Percentiles rank a stretch among this genome's conserved stretches.
These are phyloP conservation scores for Patella vulgata DNA, from an alignment of 1,140 invertebrate genomes.

Conservation along the genomic window DNA sequence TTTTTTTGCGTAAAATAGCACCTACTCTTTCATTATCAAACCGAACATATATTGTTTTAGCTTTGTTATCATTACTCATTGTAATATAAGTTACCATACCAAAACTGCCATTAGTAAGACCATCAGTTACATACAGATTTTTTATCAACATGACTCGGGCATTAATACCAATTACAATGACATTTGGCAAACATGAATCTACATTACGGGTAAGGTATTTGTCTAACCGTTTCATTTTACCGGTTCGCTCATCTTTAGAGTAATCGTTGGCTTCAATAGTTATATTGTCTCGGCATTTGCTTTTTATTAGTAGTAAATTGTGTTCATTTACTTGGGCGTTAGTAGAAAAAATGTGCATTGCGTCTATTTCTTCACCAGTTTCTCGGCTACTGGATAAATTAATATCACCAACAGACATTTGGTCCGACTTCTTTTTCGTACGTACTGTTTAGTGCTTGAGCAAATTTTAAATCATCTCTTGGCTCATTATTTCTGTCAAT, in stretches of 20 bases:
- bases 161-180: conserved; percentile 9
- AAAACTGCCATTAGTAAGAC: conserved; percentile 18
- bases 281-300: neutral
- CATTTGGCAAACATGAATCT: neutral
- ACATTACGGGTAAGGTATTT: neutral
- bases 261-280: conserved; percentile 1
- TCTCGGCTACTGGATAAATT: neutral
- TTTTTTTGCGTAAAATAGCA: neutral
- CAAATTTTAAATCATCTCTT: conserved; percentile 26
- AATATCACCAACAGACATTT: conserved; percentile 1
- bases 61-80: neutral
- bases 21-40: conserved; percentile 19
- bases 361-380: neutral
- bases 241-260: conserved; percentile 7
- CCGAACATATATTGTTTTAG: conserved; percentile 1
- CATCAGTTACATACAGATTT: conserved; percentile 19
- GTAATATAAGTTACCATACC: no score
- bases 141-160: conserved; percentile 23
- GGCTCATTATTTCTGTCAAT: conserved; percentile 21
- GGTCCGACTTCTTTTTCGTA: neutral
- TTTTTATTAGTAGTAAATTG: conserved; percentile 10
- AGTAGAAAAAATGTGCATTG: conserved; percentile 20
- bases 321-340: conserved; percentile 21
- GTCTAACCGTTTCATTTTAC: neutral
- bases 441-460: conserved; percentile 23